Percentiles rank a stretch among this genome's conserved stretches.
Evolutionary conservation across 2,113 vertebrate genomes (phyloP).

Genomic region (Ochotona princeps): DNA sequence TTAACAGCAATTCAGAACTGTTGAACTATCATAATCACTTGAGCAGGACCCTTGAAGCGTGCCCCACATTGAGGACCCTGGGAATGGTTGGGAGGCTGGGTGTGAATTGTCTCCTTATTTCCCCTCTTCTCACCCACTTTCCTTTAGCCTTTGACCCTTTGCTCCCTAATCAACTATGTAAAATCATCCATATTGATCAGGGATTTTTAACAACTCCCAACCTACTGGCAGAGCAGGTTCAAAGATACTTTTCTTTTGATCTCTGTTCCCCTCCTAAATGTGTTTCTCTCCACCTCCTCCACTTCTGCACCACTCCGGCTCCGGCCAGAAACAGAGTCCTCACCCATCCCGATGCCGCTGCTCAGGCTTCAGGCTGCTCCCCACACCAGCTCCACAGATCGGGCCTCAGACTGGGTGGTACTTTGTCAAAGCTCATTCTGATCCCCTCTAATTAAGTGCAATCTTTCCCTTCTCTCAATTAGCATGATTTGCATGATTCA

Average conservation of each 20-base stretch:
- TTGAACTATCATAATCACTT: no score
- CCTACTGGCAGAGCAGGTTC: not conserved
- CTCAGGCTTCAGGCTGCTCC: not conserved
- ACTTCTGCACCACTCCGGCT: not conserved
- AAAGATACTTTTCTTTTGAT: not conserved
- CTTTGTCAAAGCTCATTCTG: not conserved
- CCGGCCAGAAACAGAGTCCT: not conserved
- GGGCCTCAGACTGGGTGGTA: not conserved
- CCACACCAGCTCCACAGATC: not conserved
- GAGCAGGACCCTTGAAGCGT: no score
- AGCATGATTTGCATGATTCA: constrained; percentile 15
- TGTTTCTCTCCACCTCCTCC: not conserved
- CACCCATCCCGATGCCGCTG: no score
- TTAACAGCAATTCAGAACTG: no score
- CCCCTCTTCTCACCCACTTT: no score
- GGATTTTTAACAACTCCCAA: not conserved
- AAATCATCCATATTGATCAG: not conserved
- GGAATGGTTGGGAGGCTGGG: no score
- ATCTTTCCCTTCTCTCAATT: constrained; percentile 10
- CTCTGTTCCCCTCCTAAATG: not conserved
- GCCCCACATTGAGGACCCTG: no score
- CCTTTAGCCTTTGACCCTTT: no score
- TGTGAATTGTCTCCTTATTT: no score
- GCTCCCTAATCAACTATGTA: no score
- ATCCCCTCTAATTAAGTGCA: constrained; percentile 6